Conservation (phyloP, 2,797 vertebrate species). For the Coilia nasus region DNA sequence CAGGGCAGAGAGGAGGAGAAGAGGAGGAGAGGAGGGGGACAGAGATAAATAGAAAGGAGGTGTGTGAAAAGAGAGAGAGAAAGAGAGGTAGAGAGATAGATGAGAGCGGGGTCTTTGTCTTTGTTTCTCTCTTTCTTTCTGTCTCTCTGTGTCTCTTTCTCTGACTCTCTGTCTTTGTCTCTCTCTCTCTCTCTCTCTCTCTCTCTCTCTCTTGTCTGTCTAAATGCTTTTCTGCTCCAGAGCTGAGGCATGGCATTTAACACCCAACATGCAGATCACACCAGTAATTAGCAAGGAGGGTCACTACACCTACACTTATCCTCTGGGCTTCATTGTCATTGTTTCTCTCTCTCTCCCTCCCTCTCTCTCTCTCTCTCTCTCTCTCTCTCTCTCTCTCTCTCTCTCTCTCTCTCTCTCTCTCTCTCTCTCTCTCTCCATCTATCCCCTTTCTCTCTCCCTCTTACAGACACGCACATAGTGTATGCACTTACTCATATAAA, state of each 20-base stretch:
- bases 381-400: conserved; percentile 37
- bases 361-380: conserved; percentile 40
- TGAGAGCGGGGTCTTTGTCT: no score
- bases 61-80: background rate
- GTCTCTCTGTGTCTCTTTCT: background rate
- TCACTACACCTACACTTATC: conserved; percentile 50
- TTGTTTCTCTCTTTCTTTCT: background rate
- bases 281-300: conserved; percentile 61
- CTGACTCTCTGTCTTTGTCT: background rate
- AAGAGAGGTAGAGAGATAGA: background rate
- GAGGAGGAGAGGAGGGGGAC: background rate
- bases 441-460: conserved; percentile 24
- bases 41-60: background rate
- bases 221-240: conserved; percentile 46
- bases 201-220: background rate
- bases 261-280: conserved; percentile 45
- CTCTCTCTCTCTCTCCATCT: conserved; percentile 41
- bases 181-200: background rate
- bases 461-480: conserved; percentile 12
- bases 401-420: conserved; percentile 50
- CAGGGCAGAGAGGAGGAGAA: background rate
- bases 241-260: conserved; percentile 58
- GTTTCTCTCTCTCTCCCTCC: conserved; percentile 23
- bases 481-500: no score
- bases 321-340: no score